Base-by-base conservation (phyloP, 2,797 vertebrate species). In the Cephalopachus bancanus region DNA sequence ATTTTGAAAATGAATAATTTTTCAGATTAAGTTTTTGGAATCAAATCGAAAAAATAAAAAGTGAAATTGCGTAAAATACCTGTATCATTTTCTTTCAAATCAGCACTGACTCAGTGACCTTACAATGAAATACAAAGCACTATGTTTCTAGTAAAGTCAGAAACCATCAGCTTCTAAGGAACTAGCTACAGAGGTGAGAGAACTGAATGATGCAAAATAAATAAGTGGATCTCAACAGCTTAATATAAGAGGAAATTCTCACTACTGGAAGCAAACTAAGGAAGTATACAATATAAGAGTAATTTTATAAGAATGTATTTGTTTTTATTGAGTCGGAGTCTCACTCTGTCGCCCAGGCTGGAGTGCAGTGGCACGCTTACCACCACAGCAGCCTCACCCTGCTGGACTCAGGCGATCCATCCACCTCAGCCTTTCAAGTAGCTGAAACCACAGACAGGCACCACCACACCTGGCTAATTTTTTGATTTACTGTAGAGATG, bases 1-100 rank as follows among this genome's bases (percentile, higher is more conserved):
- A 71, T 97, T 93, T 96, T 95, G 75, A 69, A 92, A 96, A 49
- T 71, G 51, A 94, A 60, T 90, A 88, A n/a, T 64, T 65, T 94
- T 93, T 95, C 30, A 87, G 49, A 75, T 93, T 93, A 88, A 97
- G 88, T 85, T 88, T 37, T 94, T 95, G 62, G 95, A 78, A 92
- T 93, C 30, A 97, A 88, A 75, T 65, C 4, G 80, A 88, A 91
- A 93, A 93, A 79, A 83, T 83, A 44, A 92, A 96, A 96, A 95
- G 24, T 92, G 94, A 97, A 94, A 51, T 67, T 24, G 10, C 26
- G 78, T 95, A 84, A 97, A 96, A 93, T 71, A 76, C 64, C 22
- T 60, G 30, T 74, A 44, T 91, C 65, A 59, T 95, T 96, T 93
- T 95, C 67, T 95, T 97, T 86, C 9, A 6, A 95, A 37, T 84